Percentiles rank a stretch among this genome's conserved stretches.
These are phyloP conservation scores for Paralvinella palmiformis DNA, from an alignment of 1,140 invertebrate species.

Conservation along the genomic window DNA sequence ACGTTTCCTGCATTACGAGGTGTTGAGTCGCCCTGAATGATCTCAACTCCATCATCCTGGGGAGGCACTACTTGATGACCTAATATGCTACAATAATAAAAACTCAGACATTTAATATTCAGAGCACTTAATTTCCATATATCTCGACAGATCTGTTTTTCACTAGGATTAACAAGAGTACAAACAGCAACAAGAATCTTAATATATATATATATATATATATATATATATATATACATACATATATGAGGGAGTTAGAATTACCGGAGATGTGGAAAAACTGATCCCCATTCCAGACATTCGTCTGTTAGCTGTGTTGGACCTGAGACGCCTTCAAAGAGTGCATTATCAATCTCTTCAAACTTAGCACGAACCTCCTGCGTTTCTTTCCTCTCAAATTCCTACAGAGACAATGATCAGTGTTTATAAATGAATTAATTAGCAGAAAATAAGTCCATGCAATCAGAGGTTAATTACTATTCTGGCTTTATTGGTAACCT, in stretches of 20 bases:
- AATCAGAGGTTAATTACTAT: too few relatives aligned
- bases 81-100: conserved; percentile 4
- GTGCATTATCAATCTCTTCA: conserved; percentile 13
- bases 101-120: background rate
- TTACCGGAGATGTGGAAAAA: conserved; percentile 16
- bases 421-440: too few relatives aligned
- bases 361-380: conserved; percentile 8
- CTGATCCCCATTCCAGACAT: conserved; percentile 13
- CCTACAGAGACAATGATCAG: background rate
- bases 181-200: background rate
- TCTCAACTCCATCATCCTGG: conserved; percentile 5
- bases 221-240: background rate
- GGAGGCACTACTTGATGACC: conserved; percentile 6
- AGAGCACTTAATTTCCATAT: background rate
- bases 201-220: background rate
- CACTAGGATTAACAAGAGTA: background rate
- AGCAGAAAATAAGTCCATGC: too few relatives aligned
- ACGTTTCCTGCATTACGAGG: background rate
- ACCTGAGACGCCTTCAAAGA: conserved; percentile 10
- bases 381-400: conserved; percentile 9
- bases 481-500: too few relatives aligned
- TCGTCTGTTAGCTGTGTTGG: conserved; percentile 6
- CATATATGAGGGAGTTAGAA: background rate
- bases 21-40: background rate
- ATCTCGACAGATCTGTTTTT: background rate